phyloP scores from a whole-genome alignment of 2,888 invertebrate species.

The Dichetophora obliterata region DNA sequence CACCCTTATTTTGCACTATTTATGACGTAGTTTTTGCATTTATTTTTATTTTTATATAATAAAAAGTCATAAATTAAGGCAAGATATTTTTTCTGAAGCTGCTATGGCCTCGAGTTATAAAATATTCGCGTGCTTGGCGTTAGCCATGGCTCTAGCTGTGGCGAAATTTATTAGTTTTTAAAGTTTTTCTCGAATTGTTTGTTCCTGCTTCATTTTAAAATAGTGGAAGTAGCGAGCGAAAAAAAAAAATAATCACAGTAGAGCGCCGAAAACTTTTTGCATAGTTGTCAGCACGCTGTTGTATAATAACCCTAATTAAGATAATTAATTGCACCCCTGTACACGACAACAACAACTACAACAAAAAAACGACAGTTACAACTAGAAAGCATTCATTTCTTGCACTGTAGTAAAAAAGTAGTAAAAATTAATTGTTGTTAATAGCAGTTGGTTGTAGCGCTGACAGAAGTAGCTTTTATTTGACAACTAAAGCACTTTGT shows the following conservation, averaged over 20 bases:
- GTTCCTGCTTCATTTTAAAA: neutral
- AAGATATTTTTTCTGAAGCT: neutral
- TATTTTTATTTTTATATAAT: neutral
- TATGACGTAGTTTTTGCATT: neutral
- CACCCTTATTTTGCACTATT: neutral
- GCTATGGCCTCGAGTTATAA: conserved; percentile 38
- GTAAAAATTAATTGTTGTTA: too few species aligned
- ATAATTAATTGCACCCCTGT: conserved; percentile 64
- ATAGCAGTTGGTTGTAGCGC: too few species aligned
- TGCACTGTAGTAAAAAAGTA: too few species aligned
- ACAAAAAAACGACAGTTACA: conserved; percentile 8
- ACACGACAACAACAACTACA: conserved; percentile 23
- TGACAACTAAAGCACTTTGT: neutral
- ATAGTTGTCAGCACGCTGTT: conserved; percentile 66
- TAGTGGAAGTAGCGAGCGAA: neutral
- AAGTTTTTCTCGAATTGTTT: conserved; percentile 54
- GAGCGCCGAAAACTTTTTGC: conserved; percentile 59
- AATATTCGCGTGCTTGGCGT: conserved; percentile 54
- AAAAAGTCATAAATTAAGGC: conserved; percentile 20
- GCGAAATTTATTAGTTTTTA: conserved; percentile 48
- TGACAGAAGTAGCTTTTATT: too few species aligned
- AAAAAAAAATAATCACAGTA: neutral
- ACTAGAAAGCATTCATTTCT: neutral
- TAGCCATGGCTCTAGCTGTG: conserved; percentile 6
- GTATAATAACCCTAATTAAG: conserved; percentile 69